Base-by-base conservation (phyloP, 1,140 invertebrate species). In the Aphelenchoides besseyi region DNA sequence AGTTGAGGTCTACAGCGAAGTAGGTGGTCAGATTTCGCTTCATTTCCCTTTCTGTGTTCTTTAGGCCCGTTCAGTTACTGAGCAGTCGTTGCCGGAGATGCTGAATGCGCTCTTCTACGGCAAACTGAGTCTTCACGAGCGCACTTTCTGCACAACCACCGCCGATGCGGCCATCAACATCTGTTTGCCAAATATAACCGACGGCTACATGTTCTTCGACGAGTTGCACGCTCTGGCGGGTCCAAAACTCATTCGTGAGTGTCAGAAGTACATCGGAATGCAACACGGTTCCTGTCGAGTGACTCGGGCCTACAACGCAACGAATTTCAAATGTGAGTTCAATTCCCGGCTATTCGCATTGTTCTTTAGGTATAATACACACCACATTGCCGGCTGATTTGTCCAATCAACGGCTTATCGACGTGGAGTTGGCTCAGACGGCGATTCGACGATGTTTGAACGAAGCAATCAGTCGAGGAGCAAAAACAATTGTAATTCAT, bases 291-390 rank as follows among this genome's bases (percentile, higher is more conserved):
- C n/a, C 16, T 29, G 16, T 12, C 16, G 63, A 66, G 63, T 66
- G 36, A 66, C 63, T 23, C 63, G 63, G 12, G 36, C 32, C 63
- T 66, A 66, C 8, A 66, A 66, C 36, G 63, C 63, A 0, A 29
- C 12, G 32, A 66, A 66, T 30, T 66, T 36, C 3, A 66, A 66
- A 37, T 66, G 63, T 66, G 30, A 37, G 48, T 53, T 59, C 12
- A 59, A 0, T 28, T 16, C 23, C 29, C 12, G 48, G 36, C 12
- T 66, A 23, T 66, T 59, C 30, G 16, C 36, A 36, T 64, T 64
- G 63, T 35, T 48, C 41, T 79, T 78, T 5, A 76, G 75, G 75
- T 30, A 76, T 76, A 33, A 75, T 79, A 52, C 75, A 76, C 29
- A 76, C 75, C 9, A 57, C 76, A 5, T 63, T 76, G 37, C 75